Evolutionary conservation across 2,113 vertebrate species (phyloP), one percentile per base, ranked within the genome.

Genomic region (Oryzias melastigma): DNA sequence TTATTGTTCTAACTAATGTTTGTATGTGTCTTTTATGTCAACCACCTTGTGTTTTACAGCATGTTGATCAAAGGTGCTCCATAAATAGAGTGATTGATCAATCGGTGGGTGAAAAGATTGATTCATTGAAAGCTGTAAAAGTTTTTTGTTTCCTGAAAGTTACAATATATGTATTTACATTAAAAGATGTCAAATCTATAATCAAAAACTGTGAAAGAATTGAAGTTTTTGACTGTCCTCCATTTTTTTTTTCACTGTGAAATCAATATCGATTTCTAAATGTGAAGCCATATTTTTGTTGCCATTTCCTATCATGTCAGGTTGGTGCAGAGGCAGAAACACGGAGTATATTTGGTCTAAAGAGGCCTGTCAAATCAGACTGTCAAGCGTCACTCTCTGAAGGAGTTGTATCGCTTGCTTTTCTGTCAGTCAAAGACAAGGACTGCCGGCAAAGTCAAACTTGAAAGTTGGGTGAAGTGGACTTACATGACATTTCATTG

Each of bases 331-430:
- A 85, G 74, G 78, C 66, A 68, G 77, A 84, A 87, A 90, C 81
- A 83, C 75, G 78, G 68, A 86, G 80, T 84, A 77, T 90, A 87
- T 88, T 89, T 85, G 80, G 72, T 85, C 82, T 88, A 84, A 86
- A 78, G 83, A 87, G 82, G 71, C 68, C 85, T 88, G 90, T 89
- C 87, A 89, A 85, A 88, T 86, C 70, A 78, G 78, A 77, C 78
- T 85, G 89, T 89, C 90, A 84, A 81, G 62, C 82, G 70, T 82
- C 75, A 81, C 86, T 87, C 87, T 89, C 66, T 87, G 85, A 91
- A 81, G 85, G 82, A 81, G 81, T 73, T 62, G 57, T 81, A 87
- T 87, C 80, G 66, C 77, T 83, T 57, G 49, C 81, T 85, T 69
- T 74, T 75, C 83, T 75, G 89, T 89, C 90, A 89, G 73, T 89